These are phyloP conservation scores for Umimayanthus chanpuru DNA, from an alignment of 92 coral and sea anemone species.

Conservation along the genomic window DNA sequence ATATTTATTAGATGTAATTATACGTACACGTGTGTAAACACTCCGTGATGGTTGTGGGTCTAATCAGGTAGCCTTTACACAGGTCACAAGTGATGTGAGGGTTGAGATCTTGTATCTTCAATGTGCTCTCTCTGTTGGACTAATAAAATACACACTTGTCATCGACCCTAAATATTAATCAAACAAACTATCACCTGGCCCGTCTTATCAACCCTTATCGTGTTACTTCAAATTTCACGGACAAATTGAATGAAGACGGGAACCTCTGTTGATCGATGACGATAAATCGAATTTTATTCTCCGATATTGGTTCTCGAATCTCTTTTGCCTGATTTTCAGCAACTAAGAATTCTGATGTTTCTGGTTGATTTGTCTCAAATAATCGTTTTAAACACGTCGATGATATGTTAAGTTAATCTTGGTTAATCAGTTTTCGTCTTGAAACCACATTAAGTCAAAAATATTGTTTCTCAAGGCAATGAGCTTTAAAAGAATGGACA, in stretches of 20 bases:
- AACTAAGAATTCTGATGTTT: background rate
- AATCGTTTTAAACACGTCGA: background rate
- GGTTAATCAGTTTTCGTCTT: conserved; percentile 14
- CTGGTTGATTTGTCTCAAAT: background rate
- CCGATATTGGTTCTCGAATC: conserved; percentile 2
- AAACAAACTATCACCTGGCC: conserved; percentile 16
- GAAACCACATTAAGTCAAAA: conserved; percentile 17
- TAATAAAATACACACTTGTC: conserved; percentile 64
- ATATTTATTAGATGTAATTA: conserved; percentile 51
- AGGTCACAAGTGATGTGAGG: conserved; percentile 77
- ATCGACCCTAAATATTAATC: conserved; percentile 27
- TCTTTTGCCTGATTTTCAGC: conserved; percentile 1
- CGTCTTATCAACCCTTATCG: background rate
- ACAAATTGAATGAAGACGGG: conserved; percentile 39
- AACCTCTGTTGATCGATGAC: conserved; percentile 27
- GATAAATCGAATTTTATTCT: conserved; percentile 34
- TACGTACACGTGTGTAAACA: conserved; percentile 88
- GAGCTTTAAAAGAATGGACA: background rate
- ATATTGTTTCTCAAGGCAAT: conserved; percentile 22
- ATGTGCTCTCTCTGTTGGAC: conserved; percentile 82
- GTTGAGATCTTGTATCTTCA: conserved; percentile 66
- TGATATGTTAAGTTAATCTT: background rate
- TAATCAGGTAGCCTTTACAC: conserved; percentile 84
- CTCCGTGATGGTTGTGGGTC: conserved; percentile 84
- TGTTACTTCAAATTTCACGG: conserved; percentile 28